A percentile compares a stretch with the other conserved stretches of the same genome.
Conservation (phyloP, 2,888 invertebrate species). For the Gastracanthus pulcherrimus region DNA sequence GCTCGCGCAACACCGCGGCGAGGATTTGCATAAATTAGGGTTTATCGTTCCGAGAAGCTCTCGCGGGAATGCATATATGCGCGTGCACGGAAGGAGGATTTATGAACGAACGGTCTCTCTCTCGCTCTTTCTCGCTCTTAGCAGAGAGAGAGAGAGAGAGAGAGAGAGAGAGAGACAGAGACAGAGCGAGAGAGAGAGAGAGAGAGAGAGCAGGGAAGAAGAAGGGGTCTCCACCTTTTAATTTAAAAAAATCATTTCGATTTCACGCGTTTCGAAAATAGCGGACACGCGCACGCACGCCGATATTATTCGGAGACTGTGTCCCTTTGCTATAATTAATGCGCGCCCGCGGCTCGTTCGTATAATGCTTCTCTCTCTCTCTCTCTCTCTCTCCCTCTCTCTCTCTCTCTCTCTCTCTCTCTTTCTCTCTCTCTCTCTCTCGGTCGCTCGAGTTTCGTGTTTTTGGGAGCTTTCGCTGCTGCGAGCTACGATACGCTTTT, state of each 20-base stretch:
- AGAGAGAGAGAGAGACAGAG: slow-evolving; percentile 3
- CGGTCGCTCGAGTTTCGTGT: not conserved
- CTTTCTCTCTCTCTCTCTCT: not conserved
- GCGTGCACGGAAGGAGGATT: slow-evolving; percentile 65
- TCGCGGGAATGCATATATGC: slow-evolving; percentile 31
- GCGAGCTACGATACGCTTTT: not conserved
- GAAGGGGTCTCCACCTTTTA: slow-evolving; percentile 39
- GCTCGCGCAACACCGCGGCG: slow-evolving; percentile 33
- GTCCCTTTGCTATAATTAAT: slow-evolving; percentile 50
- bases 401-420: not conserved
- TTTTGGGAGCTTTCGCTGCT: slow-evolving; percentile 27
- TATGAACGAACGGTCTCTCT: slow-evolving; percentile 63
- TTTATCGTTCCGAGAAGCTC: slow-evolving; percentile 76
- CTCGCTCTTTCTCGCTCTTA: not conserved
- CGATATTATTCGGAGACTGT: slow-evolving; percentile 22
- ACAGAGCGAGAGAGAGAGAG: not conserved
- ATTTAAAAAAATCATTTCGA: slow-evolving; percentile 60
- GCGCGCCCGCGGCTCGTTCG: no score
- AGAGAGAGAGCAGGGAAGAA: not conserved
- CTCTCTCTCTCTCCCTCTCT: no score
- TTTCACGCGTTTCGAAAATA: slow-evolving; percentile 59
- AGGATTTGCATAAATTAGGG: slow-evolving; percentile 77
- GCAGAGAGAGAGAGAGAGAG: not conserved
- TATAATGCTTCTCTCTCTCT: no score
- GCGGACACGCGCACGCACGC: not conserved